These are phyloP conservation scores for Shinisaurus crocodilurus DNA, from an alignment of 2,113 vertebrate genomes.

Conservation along the genomic window DNA sequence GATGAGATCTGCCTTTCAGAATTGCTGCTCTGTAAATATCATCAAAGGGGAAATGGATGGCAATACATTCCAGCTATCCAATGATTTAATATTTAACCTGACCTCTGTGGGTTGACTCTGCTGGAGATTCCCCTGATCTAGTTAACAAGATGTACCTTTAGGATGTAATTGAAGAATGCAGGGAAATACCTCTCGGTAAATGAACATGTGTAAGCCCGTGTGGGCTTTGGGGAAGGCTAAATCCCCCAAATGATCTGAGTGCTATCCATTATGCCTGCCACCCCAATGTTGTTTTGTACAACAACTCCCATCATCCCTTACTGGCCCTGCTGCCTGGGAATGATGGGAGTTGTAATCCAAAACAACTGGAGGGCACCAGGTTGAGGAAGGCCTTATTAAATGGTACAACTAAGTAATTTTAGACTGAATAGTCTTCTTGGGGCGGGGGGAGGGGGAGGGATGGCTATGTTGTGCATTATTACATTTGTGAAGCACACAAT, in stretches of 20 bases:
- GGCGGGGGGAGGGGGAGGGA: too few species aligned
- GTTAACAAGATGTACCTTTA: conserved; percentile 24
- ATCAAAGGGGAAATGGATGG: too few species aligned
- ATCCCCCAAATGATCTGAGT: not conserved
- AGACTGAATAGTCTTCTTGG: too few species aligned
- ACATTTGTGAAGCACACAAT: too few species aligned
- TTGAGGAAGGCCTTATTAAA: too few species aligned
- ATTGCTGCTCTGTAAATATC: not conserved
- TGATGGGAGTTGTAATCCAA: too few species aligned
- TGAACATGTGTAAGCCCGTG: not conserved
- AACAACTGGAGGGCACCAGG: too few species aligned
- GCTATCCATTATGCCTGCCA: not conserved
- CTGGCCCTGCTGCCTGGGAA: too few species aligned
- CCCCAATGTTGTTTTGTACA: too few species aligned
- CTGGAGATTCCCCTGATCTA: conserved; percentile 11
- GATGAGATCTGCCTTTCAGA: not conserved
- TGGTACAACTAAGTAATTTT: too few species aligned
- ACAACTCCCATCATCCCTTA: too few species aligned
- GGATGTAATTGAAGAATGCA: not conserved
- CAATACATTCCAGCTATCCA: not conserved
- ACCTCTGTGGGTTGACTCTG: not conserved
- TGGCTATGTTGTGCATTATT: too few species aligned
- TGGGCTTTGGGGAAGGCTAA: not conserved
- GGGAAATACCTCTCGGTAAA: conserved; percentile 21
- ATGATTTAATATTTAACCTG: not conserved